Conservation (phyloP, 1,140 invertebrate species). For the Panulirus ornatus region DNA sequence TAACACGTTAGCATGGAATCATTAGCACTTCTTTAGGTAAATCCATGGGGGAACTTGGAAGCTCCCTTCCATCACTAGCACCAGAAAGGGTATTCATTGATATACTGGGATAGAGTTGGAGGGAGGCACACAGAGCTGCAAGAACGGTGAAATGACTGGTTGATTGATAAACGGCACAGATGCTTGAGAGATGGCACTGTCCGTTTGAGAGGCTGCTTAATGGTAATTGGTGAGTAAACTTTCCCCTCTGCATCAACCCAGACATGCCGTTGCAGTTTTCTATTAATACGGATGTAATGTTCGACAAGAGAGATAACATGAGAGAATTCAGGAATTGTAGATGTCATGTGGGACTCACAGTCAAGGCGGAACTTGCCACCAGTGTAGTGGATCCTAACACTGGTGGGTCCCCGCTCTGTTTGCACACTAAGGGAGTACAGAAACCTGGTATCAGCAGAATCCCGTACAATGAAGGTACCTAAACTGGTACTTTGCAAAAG, state of each 20-base stretch:
- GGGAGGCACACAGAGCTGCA: slow-evolving; percentile 31
- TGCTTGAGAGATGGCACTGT: slow-evolving; percentile 84
- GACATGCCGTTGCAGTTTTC: slow-evolving; percentile 80
- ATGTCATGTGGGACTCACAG: slow-evolving; percentile 81
- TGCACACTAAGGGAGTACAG: slow-evolving; percentile 90
- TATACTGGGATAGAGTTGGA: slow-evolving; percentile 35
- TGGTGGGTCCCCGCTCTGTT: slow-evolving; percentile 88
- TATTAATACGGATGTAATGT: slow-evolving; percentile 82
- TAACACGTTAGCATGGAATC: background rate
- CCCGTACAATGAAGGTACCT: slow-evolving; percentile 87
- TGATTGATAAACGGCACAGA: slow-evolving; percentile 78
- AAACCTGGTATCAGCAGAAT: slow-evolving; percentile 88
- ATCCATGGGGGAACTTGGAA: background rate
- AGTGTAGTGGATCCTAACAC: slow-evolving; percentile 86
- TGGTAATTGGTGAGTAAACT: slow-evolving; percentile 85
- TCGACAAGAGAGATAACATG: slow-evolving; percentile 87
- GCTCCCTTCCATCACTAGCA: slow-evolving; percentile 32
- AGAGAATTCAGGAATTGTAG: slow-evolving; percentile 86
- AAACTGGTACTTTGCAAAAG: slow-evolving; percentile 62
- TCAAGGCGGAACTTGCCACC: slow-evolving; percentile 87
- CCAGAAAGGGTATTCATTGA: slow-evolving; percentile 66
- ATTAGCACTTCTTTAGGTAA: background rate
- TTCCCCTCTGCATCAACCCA: slow-evolving; percentile 88
- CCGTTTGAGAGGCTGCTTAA: slow-evolving; percentile 83
- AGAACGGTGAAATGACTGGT: slow-evolving; percentile 43